Base-by-base conservation (phyloP, 1,140 invertebrate species). In the Acromyrmex echinatior region DNA sequence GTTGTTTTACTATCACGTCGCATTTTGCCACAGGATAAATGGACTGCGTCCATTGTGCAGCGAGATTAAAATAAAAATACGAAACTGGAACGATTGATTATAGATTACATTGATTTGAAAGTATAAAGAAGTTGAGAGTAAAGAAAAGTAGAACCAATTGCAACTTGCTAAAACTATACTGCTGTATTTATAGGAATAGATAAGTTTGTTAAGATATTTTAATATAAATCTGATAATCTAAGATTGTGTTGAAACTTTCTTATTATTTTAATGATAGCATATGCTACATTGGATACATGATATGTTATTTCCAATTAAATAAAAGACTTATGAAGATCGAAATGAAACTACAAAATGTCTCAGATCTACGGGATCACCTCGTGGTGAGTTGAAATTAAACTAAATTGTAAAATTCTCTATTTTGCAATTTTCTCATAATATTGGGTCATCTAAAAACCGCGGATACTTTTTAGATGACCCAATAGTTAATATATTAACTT, bases 171-270 rank as follows among this genome's bases (percentile, higher is more conserved):
- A 45, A 63, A 63, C 28, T 53, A 63, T 63, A 7, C 21, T 60
- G 60, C 9, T n/a, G 7, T 53, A 39, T 39, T 28, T 60, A 58
- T 78, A 78, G 16, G 6, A 62, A 14, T 63, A 49, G 58, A 78
- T 49, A 25, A 78, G n/a, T 63, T 63, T 62, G 74, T 21, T 78
- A 28, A 63, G 58, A 31, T 78, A 78, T 78, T 78, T 78, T 49
- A 78, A 78, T 78, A 78, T 78, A 78, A 78, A 78, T 63, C 21
- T 63, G 2, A 25, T 63, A 78, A 78, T 77, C 21, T n/a, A 63
- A 77, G 18, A 77, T 60, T 25, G 14, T 45, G 10, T 28, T 21
- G 4, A n/a, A 39, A 78, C 35, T 78, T 45, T 63, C 3, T 63
- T 63, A 63, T 28, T 60, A 78, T 28, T 45, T 45, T 16, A n/a